Evolutionary conservation across 1,140 invertebrate species (phyloP).

Genomic region (Belonocnema kinseyi): DNA sequence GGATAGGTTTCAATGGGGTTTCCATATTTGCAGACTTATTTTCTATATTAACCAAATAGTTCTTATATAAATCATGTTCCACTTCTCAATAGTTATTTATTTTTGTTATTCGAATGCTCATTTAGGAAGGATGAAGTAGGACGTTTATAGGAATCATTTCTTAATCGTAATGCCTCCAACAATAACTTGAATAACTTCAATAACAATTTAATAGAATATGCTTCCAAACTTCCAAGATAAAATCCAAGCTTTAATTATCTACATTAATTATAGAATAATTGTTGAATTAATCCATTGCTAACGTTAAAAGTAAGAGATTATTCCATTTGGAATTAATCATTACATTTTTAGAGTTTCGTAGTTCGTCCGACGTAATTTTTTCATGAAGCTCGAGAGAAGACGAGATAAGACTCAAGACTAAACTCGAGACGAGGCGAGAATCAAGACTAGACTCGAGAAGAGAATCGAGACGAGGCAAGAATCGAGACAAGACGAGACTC

Average conservation of each 20-base stretch:
- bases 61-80: slow-evolving; percentile 19
- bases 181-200: neutral
- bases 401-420: no score
- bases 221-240: neutral
- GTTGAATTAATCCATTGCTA: no score
- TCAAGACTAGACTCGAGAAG: no score
- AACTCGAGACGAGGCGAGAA: no score
- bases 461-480: no score
- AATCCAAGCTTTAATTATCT: neutral
- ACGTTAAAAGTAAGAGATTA: no score
- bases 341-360: no score
- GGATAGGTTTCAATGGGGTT: slow-evolving; percentile 35
- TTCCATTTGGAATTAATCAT: no score
- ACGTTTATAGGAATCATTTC: slow-evolving; percentile 16
- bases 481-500: no score
- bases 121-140: slow-evolving; percentile 27
- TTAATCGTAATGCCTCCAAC: neutral
- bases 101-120: neutral
- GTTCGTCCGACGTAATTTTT: no score
- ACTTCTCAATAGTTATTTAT: slow-evolving; percentile 18
- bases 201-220: slow-evolving; percentile 21
- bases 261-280: neutral
- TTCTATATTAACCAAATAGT: neutral
- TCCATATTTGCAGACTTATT: slow-evolving; percentile 52
- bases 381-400: no score